Evolutionary conservation across 2,113 vertebrate species (phyloP).

Genomic region (Festucalex cinctus): DNA sequence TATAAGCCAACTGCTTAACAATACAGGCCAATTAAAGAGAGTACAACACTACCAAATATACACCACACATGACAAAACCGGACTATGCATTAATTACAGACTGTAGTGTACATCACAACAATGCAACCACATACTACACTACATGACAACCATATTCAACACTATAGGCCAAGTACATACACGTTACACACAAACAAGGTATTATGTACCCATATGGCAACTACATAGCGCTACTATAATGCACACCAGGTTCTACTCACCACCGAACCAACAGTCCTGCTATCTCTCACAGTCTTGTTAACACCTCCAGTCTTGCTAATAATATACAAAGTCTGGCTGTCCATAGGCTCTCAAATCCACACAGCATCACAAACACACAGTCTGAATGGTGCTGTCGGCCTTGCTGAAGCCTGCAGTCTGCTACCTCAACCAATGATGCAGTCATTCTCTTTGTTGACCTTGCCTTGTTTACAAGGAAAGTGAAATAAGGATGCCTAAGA

Average conservation of each 20-base stretch:
- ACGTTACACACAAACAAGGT: background rate
- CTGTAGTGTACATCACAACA: background rate
- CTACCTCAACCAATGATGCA: background rate
- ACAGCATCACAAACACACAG: slow-evolving; percentile 6
- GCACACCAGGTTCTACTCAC: background rate
- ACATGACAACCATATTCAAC: background rate
- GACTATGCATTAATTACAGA: background rate
- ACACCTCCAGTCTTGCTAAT: slow-evolving; percentile 4
- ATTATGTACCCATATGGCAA: background rate
- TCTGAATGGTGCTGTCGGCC: background rate
- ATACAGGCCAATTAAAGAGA: background rate
- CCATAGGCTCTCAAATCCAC: slow-evolving; percentile 17
- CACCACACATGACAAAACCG: background rate
- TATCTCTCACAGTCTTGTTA: slow-evolving; percentile 3
- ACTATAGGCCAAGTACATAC: background rate
- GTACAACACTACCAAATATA: background rate
- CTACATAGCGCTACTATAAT: background rate
- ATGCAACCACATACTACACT: background rate
- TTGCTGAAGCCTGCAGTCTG: background rate
- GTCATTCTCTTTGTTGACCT: background rate
- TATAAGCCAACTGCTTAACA: background rate
- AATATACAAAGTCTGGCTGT: background rate
- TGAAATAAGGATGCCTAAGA: slow-evolving; percentile 4
- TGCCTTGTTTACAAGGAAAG: background rate
- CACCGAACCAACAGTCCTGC: background rate